Evolutionary conservation across 2,113 vertebrate species (phyloP).

Genomic region (Cisticola juncidis): DNA sequence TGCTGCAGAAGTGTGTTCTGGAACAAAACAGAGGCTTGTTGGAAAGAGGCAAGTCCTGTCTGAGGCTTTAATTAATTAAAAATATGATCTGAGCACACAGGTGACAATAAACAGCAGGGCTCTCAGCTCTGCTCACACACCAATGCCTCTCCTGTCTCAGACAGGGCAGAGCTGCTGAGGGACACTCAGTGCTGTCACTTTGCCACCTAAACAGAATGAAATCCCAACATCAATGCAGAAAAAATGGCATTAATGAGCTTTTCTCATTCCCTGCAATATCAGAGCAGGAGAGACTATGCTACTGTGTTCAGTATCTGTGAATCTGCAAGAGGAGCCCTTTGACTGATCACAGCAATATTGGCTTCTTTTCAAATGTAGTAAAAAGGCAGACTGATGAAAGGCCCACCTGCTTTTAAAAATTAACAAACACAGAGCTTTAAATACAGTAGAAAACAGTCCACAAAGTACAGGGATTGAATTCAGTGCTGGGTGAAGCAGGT

Average conservation of each 20-base stretch:
- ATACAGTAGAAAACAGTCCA: not conserved
- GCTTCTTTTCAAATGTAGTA: not conserved
- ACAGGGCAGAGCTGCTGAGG: not conserved
- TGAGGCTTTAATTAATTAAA: not conserved
- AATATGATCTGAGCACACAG: not conserved
- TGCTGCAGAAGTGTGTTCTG: conserved; percentile 95
- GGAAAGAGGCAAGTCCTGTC: not conserved
- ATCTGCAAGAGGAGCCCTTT: not conserved
- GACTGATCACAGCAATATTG: not conserved
- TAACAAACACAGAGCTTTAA: not conserved
- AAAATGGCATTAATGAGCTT: not conserved
- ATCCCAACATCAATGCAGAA: not conserved
- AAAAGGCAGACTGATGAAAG: not conserved
- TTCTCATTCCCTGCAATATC: not conserved
- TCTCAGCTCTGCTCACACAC: not conserved
- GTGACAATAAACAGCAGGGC: not conserved
- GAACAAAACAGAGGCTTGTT: not conserved
- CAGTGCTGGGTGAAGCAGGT: not conserved
- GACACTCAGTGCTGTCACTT: not conserved
- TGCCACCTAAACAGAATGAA: not conserved
- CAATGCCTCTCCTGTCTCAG: not conserved
- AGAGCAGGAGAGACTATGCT: not conserved
- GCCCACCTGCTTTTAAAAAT: not conserved
- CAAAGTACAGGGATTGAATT: not conserved
- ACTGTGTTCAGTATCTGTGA: not conserved